These are phyloP conservation scores for Cossypha niveicapilla DNA, from an alignment of 2,797 vertebrate genomes.

Conservation along the genomic window DNA sequence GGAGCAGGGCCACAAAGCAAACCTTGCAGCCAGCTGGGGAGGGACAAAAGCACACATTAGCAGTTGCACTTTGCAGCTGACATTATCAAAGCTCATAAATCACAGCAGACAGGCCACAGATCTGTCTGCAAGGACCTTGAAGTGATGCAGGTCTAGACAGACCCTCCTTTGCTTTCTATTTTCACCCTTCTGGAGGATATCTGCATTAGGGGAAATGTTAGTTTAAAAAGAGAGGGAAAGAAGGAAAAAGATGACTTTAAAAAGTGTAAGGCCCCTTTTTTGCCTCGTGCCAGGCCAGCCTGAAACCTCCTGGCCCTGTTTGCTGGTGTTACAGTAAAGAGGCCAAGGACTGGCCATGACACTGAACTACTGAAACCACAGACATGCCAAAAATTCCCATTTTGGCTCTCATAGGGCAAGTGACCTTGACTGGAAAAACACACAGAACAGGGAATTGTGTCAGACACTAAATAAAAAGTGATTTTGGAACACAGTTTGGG, in stretches of 20 bases:
- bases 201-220: neutral
- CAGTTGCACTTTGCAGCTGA: neutral
- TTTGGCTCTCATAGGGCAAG: neutral
- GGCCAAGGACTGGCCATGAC: neutral
- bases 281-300: neutral
- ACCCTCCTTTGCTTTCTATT: neutral
- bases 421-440: neutral
- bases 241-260: neutral
- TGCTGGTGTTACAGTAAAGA: neutral
- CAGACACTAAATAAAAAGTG: neutral
- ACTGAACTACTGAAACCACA: neutral
- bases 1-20: constrained; percentile 87
- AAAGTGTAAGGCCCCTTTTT: neutral
- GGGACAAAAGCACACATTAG: neutral
- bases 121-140: neutral
- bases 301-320: neutral
- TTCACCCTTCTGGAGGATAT: neutral
- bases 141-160: neutral
- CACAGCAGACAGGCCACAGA: neutral
- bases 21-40: constrained; percentile 87
- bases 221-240: neutral
- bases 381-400: neutral
- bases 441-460: neutral
- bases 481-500: neutral
- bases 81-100: neutral